Evolutionary conservation across 2,888 invertebrate genomes (phyloP).

Genomic region (Apodemia zela): DNA sequence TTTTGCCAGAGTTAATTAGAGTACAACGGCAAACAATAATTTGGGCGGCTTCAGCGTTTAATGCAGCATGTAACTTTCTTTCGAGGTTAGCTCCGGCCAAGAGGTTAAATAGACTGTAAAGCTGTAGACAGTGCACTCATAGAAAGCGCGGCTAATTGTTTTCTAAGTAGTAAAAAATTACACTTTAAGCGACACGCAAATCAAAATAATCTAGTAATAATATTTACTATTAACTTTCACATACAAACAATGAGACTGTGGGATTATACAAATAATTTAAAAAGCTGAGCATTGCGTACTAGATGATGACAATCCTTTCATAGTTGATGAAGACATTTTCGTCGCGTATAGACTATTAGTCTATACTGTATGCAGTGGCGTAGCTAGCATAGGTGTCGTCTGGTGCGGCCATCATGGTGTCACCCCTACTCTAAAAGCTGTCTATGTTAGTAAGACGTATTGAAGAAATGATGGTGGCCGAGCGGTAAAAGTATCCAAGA

Average conservation of each 20-base stretch:
- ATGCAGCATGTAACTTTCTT: slow-evolving; percentile 71
- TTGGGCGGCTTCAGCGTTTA: slow-evolving; percentile 49
- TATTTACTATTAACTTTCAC: slow-evolving; percentile 8
- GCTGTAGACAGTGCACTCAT: slow-evolving; percentile 39
- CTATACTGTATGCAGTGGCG: no score
- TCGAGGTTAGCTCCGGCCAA: slow-evolving; percentile 47
- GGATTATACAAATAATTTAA: not conserved
- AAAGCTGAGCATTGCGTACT: not conserved
- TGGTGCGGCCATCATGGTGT: no score
- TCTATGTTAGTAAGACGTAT: no score
- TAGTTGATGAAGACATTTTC: no score
- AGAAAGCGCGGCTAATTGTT: slow-evolving; percentile 35
- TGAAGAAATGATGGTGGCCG: no score
- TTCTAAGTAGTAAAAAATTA: slow-evolving; percentile 19
- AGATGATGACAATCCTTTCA: no score
- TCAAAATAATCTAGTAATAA: not conserved
- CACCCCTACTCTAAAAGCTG: no score
- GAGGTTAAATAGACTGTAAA: slow-evolving; percentile 72
- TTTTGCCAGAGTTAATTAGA: not conserved
- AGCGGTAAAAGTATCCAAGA: no score
- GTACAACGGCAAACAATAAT: not conserved
- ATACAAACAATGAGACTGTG: not conserved
- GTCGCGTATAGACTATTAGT: no score
- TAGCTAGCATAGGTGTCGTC: no score
- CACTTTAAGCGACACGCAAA: slow-evolving; percentile 10